phyloP scores from a whole-genome alignment of 2,113 vertebrate species.

The Perccottus glenii region DNA sequence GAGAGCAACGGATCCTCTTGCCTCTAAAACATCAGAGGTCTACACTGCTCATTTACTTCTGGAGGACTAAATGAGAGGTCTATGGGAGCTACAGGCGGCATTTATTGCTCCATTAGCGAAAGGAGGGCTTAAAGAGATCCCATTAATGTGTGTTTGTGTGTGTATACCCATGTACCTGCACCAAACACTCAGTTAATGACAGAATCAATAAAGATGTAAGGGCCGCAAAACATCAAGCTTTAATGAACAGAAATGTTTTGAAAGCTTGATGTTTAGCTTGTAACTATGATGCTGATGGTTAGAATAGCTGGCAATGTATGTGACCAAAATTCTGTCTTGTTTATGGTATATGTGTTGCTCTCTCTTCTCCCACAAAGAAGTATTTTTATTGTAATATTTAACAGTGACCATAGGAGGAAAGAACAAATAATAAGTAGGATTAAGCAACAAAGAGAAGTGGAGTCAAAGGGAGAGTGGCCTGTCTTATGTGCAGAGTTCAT shows the following conservation, averaged over 20 bases:
- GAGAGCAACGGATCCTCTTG: constrained; percentile 21
- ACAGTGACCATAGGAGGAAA: background rate
- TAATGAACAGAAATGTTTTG: background rate
- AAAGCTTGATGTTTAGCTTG: background rate
- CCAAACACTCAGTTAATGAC: constrained; percentile 8
- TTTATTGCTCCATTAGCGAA: constrained; percentile 46
- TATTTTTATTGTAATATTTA: background rate
- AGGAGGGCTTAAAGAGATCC: constrained; percentile 34
- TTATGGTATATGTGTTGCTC: background rate
- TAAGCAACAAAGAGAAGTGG: constrained; percentile 16
- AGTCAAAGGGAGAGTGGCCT: constrained; percentile 8
- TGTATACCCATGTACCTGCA: constrained; percentile 3
- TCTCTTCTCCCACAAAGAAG: background rate
- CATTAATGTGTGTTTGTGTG: constrained; percentile 24
- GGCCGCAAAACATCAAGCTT: constrained; percentile 7
- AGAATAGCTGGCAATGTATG: no score
- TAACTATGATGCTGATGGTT: background rate
- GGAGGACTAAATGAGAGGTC: constrained; percentile 9
- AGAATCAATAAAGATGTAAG: constrained; percentile 42
- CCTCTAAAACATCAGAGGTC: constrained; percentile 37
- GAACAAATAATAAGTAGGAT: background rate
- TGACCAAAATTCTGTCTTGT: background rate
- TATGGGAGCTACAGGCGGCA: constrained; percentile 13
- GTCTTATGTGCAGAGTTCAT: constrained; percentile 47
- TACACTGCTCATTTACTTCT: constrained; percentile 1